Evolutionary conservation across 2,113 vertebrate genomes (phyloP).

Genomic region (Cynocephalus volans): DNA sequence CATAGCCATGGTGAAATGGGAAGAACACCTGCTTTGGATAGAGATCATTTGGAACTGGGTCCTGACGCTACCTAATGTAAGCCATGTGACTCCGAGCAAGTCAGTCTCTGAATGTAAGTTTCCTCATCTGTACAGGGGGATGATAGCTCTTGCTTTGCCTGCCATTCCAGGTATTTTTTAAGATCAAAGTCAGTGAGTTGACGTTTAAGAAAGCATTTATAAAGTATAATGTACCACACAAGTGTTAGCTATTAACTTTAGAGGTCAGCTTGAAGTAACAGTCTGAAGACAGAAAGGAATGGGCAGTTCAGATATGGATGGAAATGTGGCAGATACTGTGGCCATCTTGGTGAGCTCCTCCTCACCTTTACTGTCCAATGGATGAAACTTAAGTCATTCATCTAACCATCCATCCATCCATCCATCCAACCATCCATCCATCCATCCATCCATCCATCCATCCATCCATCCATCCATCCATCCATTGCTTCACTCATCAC

Average conservation of each 20-base stretch:
- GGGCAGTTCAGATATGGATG: not conserved
- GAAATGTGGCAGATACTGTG: not conserved
- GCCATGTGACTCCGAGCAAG: not conserved
- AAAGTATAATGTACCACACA: not conserved
- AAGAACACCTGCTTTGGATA: not conserved
- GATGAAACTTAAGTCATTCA: not conserved
- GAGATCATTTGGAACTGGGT: not conserved
- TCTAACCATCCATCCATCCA: not conserved
- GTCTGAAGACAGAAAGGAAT: not conserved
- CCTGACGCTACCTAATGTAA: not conserved
- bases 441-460: not conserved
- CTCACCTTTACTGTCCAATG: not conserved
- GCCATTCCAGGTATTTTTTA: constrained; percentile 7
- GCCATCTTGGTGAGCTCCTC: not conserved
- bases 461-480: not conserved
- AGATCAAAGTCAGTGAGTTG: constrained; percentile 12
- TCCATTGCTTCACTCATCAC: not conserved
- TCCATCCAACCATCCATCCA: not conserved
- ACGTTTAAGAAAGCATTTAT: not conserved
- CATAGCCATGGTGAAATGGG: not conserved
- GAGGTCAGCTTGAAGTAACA: not conserved
- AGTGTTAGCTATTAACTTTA: not conserved
- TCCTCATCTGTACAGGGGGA: not conserved
- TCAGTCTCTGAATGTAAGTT: not conserved
- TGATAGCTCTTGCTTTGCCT: constrained; percentile 11